These are phyloP conservation scores for Coracopsis vasa DNA, from an alignment of 2,113 vertebrate genomes.

Conservation along the genomic window DNA sequence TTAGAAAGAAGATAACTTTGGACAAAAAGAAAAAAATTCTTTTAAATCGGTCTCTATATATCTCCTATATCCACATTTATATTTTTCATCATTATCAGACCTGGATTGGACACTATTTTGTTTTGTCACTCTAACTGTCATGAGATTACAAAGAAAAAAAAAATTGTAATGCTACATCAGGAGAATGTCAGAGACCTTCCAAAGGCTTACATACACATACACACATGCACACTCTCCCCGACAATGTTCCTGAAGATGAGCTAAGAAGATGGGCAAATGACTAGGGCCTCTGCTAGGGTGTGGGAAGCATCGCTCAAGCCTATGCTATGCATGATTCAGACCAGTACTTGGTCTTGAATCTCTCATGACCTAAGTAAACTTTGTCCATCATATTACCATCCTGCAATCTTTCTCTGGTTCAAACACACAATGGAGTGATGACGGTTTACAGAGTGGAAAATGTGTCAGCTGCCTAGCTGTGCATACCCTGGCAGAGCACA, in stretches of 20 bases:
- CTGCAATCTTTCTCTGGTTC: background rate
- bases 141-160: background rate
- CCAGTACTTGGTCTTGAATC: background rate
- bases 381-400: background rate
- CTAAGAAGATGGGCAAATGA: background rate
- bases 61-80: background rate
- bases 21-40: background rate
- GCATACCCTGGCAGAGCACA: background rate
- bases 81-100: background rate
- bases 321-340: background rate
- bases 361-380: background rate
- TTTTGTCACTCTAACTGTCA: background rate
- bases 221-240: too few relatives aligned
- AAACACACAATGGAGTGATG: background rate
- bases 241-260: background rate
- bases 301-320: background rate
- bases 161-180: background rate
- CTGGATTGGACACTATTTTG: background rate
- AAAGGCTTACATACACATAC: background rate
- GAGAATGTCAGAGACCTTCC: background rate
- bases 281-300: background rate
- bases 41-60: background rate
- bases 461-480: accelerated
- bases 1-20: conserved; percentile 21
- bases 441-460: background rate